Evolutionary conservation across 2,888 invertebrate genomes (phyloP), one percentile per base, ranked within the genome.

Genomic region (Agrochola circellaris): DNA sequence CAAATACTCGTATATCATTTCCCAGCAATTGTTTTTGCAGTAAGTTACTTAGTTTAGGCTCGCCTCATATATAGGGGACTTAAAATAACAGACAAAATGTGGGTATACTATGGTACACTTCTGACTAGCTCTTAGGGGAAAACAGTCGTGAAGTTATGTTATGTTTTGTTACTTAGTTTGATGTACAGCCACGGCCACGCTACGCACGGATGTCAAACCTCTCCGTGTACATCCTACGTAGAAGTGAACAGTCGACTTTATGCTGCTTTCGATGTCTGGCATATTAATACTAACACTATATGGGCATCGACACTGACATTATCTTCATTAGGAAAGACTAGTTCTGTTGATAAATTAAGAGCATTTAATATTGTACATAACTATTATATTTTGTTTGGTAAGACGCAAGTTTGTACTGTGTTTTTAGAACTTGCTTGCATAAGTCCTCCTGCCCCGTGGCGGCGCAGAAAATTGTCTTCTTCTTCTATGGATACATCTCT

Each of bases 241-340:
- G 1, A 20, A 13, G 34, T n/a, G 34, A 7, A 2, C 20, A 0
- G 20, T 20, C 13, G n/a, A 13, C 38, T n/a, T 68, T 34, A 58
- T 8, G 64, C 38, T 58, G 56, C 66, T 71, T 73, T 65, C 38
- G 66, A 38, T 73, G 54, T 66, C 38, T 72, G n/a, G 51, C 67
- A 71, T 65, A 72, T 71, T 54, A 85, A 77, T 65, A 51, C 51
- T 15, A 2, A 26, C 26, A 45, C 61, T 13, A 62, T 81, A 79
- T 67, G 84, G 84, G 26, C 81, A 76, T 26, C 30, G 86, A 58
- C 86, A 84, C 86, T 86, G 86, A 87, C 84, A 73, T 86, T 86
- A 76, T 64, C 84, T 81, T 11, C 15, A 56, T 79, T 74, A 71
- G 87, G 86, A 9, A 30, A 81, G 0, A 86, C 86, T 8, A 68